phyloP scores from a whole-genome alignment of 2,888 invertebrate genomes.

The Eilema depressum region DNA sequence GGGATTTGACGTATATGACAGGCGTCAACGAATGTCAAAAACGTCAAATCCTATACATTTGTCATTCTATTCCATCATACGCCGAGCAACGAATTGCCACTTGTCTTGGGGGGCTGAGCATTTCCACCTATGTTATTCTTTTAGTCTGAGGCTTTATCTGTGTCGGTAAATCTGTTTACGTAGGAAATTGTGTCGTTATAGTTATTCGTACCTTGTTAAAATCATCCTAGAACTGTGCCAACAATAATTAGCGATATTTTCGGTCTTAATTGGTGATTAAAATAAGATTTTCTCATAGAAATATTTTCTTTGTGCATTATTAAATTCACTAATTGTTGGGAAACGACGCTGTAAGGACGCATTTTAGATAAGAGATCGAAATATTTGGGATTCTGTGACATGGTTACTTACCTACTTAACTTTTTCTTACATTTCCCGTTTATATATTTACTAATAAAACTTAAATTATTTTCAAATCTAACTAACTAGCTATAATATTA shows the following conservation, averaged over 20 bases:
- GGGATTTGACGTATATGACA: too few relatives aligned
- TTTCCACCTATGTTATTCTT: too few relatives aligned
- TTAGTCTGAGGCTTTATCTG: too few relatives aligned
- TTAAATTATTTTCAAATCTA: too few relatives aligned
- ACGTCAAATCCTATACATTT: too few relatives aligned
- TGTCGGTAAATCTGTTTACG: background rate
- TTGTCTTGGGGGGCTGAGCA: too few relatives aligned
- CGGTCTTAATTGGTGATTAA: slow-evolving; percentile 7
- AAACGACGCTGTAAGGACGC: slow-evolving; percentile 16
- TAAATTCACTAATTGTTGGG: slow-evolving; percentile 26
- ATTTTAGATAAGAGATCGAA: slow-evolving; percentile 18
- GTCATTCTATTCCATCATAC: too few relatives aligned
- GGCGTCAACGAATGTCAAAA: too few relatives aligned
- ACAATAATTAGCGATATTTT: slow-evolving; percentile 7
- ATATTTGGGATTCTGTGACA: slow-evolving; percentile 7
- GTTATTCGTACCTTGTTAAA: background rate
- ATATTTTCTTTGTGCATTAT: slow-evolving; percentile 25
- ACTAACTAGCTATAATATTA: too few relatives aligned
- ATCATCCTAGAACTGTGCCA: background rate
- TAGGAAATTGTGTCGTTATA: background rate
- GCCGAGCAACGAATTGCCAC: too few relatives aligned
- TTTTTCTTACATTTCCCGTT: background rate
- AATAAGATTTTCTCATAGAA: slow-evolving; percentile 26
- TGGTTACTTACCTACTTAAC: background rate
- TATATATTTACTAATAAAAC: too few relatives aligned